Percentiles rank a stretch among this genome's conserved stretches.
Conservation (phyloP, 2,888 invertebrate species). For the Schizaphis graminum region DNA sequence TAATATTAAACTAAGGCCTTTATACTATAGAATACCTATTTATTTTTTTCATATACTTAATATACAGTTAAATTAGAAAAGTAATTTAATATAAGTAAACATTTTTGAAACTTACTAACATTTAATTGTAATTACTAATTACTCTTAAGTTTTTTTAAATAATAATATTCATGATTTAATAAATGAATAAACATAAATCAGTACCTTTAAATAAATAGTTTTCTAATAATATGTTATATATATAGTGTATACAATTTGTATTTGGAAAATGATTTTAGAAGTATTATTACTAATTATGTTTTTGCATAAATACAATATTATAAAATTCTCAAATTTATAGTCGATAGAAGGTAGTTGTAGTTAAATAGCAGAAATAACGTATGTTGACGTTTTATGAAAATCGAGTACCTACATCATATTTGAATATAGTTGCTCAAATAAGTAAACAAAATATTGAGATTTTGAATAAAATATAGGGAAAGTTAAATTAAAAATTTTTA, state of each 20-base stretch:
- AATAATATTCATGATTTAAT: neutral
- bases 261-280: neutral
- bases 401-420: neutral
- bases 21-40: neutral
- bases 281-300: neutral
- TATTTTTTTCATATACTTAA: neutral
- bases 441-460: too few relatives aligned
- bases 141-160: neutral
- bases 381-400: neutral
- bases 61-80: neutral
- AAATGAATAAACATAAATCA: neutral
- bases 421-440: neutral
- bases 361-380: neutral
- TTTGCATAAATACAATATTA: neutral
- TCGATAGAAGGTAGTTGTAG: neutral
- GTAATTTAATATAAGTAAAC: neutral
- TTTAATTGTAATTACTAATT: neutral
- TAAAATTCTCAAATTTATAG: neutral
- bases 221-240: neutral
- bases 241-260: too few relatives aligned
- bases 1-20: neutral
- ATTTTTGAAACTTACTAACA: neutral
- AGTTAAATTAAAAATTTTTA: neutral
- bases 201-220: neutral
- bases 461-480: neutral